Evolutionary conservation across 2,797 vertebrate species (phyloP).

Genomic region (Sebastes iracundus): DNA sequence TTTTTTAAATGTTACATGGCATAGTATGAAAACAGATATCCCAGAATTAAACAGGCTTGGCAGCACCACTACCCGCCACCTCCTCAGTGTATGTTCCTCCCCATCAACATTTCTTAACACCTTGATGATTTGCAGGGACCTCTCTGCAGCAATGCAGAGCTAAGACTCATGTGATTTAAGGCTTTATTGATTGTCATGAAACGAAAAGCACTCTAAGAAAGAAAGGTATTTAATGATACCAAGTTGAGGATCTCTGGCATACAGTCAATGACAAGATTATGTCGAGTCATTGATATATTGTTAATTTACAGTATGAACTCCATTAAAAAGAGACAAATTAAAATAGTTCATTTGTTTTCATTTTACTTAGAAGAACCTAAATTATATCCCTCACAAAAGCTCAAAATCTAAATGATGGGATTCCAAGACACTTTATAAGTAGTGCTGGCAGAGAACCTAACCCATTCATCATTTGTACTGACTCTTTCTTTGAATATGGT

Average conservation of each 20-base stretch:
- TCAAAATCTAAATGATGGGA: background rate
- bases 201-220: slow-evolving; percentile 14
- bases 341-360: background rate
- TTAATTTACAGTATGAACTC: background rate
- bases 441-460: background rate
- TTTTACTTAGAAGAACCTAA: background rate
- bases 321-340: background rate
- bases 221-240: background rate
- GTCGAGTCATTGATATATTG: background rate
- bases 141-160: slow-evolving; percentile 24
- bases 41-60: background rate
- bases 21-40: background rate
- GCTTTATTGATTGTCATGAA: slow-evolving; percentile 26
- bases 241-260: background rate
- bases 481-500: background rate
- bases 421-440: background rate
- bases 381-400: no score
- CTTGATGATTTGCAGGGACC: slow-evolving; percentile 10
- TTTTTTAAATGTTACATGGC: background rate
- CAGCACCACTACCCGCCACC: background rate
- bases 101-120: slow-evolving; percentile 18
- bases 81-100: background rate
- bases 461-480: background rate
- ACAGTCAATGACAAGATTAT: background rate
- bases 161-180: slow-evolving; percentile 22